Evolutionary conservation across 2,797 vertebrate species (phyloP), one percentile per base, ranked within the genome.

Genomic region (Myripristis murdjan): DNA sequence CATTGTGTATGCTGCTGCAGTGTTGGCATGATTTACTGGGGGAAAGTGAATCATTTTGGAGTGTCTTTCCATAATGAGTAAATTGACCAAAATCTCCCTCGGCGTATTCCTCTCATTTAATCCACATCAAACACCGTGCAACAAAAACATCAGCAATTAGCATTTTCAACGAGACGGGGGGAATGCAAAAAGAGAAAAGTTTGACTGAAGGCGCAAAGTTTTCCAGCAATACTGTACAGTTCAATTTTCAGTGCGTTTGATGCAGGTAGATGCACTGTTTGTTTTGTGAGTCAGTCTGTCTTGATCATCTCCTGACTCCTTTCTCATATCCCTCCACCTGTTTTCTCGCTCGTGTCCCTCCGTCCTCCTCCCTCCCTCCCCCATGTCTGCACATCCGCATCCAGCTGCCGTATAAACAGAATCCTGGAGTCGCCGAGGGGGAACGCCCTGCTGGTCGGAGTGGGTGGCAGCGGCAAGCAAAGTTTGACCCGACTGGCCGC

Each of bases 401-500:
- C 57, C 69, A 99, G 98, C 73, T 99, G 97, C 88, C 96, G 94
- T 49, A 97, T 99, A 91, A 98, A 90, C 91, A 96, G 97, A 46
- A 95, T 99, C 89, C 89, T 99, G 93, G 95, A 97, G 94, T 96
- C 94, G 73, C 97, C 97, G 0, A 84, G 95, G 65, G 97, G 98
- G 1, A 97, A 98, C 0, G 96, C 95, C 2, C 93, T 99, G 66
- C 94, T 99, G 81, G 94, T 99, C 0, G 97, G 98, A 0, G 97
- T 99, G 31, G 98, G 97, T 0, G 98, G 98, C 5, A 98, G 96
- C 0, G 98, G 98, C 23, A 99, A 98, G 89, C 98, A 98, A 94
- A 98, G 98, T 77, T 93, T 99, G 89, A 97, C 97, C 14, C 95
- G 96, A 23, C 90, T 99, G 63, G 98, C 97, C 0, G 97, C 97